Percentiles rank a stretch among this genome's conserved stretches.
phyloP scores from a whole-genome alignment of 2,113 vertebrate genomes.

The Pluvialis apricaria region DNA sequence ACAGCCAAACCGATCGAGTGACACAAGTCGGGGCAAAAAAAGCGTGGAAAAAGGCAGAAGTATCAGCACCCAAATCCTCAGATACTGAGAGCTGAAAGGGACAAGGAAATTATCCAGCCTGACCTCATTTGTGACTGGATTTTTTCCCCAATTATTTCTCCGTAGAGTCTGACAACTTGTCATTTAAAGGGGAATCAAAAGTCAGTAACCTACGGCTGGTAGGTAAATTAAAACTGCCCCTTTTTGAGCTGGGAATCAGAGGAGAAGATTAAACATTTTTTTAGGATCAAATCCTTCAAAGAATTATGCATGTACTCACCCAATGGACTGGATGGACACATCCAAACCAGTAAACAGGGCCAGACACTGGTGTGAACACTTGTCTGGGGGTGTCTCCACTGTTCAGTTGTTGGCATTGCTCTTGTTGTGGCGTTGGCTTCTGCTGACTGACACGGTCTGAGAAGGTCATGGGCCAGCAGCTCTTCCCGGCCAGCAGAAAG shows the following conservation, averaged over 20 bases:
- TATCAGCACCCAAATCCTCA: not conserved
- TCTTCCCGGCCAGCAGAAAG: not conserved
- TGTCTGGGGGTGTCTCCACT: not conserved
- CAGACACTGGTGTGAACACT: not conserved
- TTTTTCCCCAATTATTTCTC: not conserved
- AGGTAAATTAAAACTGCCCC: not conserved
- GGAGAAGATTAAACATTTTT: not conserved
- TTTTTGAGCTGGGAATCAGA: not conserved
- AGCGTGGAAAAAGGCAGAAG: not conserved
- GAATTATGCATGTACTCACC: accelerated
- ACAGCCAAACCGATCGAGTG: not conserved
- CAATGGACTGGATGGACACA: not conserved
- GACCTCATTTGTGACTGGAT: not conserved
- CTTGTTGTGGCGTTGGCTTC: not conserved
- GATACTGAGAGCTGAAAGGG: not conserved
- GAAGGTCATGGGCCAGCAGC: not conserved
- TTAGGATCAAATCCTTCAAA: not conserved
- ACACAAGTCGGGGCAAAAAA: not conserved
- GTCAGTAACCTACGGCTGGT: not conserved
- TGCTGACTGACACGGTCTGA: not conserved
- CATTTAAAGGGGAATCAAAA: not conserved
- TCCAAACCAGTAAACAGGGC: not conserved
- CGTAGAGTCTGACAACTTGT: not conserved
- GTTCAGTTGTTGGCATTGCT: not conserved
- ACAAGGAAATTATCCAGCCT: not conserved